Conservation (phyloP, 1,140 invertebrate species). For the Habropoda laboriosa region DNA sequence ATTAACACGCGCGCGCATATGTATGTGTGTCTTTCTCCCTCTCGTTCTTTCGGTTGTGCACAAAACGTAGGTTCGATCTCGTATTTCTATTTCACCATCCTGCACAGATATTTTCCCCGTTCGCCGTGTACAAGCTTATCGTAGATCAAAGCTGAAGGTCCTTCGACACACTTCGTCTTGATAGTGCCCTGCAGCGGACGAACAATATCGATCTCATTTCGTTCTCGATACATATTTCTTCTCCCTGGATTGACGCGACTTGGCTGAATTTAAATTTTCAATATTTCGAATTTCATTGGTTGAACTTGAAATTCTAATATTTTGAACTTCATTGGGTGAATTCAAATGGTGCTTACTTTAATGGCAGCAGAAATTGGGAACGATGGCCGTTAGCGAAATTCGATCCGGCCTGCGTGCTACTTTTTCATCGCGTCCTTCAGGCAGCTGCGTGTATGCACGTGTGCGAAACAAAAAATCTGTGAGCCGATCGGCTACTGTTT, state of each 20-base stretch:
- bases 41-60: not conserved
- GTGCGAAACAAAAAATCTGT: not conserved
- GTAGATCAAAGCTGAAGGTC: slow-evolving; percentile 23
- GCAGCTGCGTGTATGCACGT: not conserved
- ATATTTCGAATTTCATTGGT: too few species aligned
- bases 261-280: too few species aligned
- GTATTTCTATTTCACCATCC: slow-evolving; percentile 42
- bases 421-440: slow-evolving; percentile 1
- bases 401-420: not conserved
- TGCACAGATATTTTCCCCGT: slow-evolving; percentile 42
- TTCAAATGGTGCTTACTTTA: too few species aligned
- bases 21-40: not conserved
- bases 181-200: not conserved
- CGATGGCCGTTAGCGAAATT: not conserved
- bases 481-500: not conserved
- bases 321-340: too few species aligned
- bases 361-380: not conserved
- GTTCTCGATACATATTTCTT: not conserved
- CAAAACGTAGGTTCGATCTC: slow-evolving; percentile 13
- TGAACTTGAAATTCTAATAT: too few species aligned
- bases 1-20: too few species aligned
- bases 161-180: not conserved
- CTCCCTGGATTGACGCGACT: not conserved
- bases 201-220: not conserved
- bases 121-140: slow-evolving; percentile 11